A percentile compares a stretch with the other conserved stretches of the same genome.
Conservation (phyloP, 2,113 vertebrate genomes). For the Bufo gargarizans region DNA sequence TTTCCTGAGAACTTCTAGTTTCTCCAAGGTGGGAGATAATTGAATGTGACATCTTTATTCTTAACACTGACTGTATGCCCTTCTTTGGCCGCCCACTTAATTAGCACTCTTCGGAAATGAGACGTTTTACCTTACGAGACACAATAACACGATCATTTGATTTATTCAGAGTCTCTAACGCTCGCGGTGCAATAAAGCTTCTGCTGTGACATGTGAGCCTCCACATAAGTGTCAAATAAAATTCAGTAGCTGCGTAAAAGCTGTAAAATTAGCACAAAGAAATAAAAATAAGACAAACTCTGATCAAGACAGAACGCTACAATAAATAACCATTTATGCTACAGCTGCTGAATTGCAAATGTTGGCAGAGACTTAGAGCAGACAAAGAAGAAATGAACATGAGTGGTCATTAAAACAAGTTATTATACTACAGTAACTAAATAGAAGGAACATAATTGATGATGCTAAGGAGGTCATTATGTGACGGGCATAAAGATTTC, state of each 20-base stretch:
- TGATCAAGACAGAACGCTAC: constrained; percentile 26
- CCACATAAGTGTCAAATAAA: constrained; percentile 43
- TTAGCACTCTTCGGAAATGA: constrained; percentile 18
- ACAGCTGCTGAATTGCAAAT: constrained; percentile 13
- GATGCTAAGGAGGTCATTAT: not conserved
- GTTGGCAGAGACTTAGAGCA: constrained; percentile 10
- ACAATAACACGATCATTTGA: constrained; percentile 17
- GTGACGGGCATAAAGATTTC: not conserved
- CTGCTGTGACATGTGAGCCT: constrained; percentile 10
- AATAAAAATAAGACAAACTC: constrained; percentile 43
- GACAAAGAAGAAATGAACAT: not conserved
- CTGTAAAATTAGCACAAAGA: constrained; percentile 45
- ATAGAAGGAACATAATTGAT: not conserved
- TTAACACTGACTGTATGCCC: not conserved
- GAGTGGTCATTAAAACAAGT: not conserved
- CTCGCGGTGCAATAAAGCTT: constrained; percentile 41
- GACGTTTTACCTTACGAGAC: not conserved
- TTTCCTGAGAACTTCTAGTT: not conserved
- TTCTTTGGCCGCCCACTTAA: constrained; percentile 1
- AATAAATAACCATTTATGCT: constrained; percentile 49
- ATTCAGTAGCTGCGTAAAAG: constrained; percentile 32
- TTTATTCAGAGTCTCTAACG: not conserved
- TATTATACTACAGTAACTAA: not conserved
- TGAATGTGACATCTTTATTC: constrained; percentile 2
- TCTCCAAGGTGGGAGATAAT: not conserved